These are phyloP conservation scores for Puffinus mauretanicus DNA, from an alignment of 2,113 vertebrate species.

Conservation along the genomic window DNA sequence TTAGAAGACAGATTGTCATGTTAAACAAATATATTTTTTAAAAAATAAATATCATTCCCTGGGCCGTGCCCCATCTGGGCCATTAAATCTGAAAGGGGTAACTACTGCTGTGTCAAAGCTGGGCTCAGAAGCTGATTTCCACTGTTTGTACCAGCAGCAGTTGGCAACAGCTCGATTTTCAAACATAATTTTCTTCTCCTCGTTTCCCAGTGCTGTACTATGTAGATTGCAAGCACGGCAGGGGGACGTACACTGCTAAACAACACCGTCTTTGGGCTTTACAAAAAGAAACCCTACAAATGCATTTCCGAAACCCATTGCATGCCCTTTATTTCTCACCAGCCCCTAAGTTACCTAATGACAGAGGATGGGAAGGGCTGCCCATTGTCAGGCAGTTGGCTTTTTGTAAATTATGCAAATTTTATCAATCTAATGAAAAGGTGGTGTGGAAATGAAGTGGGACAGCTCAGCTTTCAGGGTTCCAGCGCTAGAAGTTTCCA, in stretches of 20 bases:
- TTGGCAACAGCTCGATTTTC: neutral
- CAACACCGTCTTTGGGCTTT: neutral
- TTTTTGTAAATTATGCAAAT: neutral
- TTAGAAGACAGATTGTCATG: slow-evolving; percentile 31
- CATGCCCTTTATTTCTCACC: neutral
- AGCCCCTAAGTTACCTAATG: neutral
- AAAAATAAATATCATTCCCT: neutral
- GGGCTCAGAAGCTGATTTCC: neutral
- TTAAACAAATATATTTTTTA: slow-evolving; percentile 30
- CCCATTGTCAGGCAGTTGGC: neutral
- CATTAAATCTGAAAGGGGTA: slow-evolving; percentile 15
- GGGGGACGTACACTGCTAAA: neutral
- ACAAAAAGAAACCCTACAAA: neutral
- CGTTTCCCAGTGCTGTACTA: neutral
- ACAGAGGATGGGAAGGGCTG: neutral
- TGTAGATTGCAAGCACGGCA: neutral
- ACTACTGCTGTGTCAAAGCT: slow-evolving; percentile 17
- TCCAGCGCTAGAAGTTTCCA: neutral
- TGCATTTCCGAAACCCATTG: neutral
- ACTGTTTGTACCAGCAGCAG: neutral
- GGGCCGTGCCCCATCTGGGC: neutral
- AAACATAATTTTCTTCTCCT: neutral
- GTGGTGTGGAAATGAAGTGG: neutral
- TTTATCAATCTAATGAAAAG: neutral
- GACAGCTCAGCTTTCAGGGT: neutral